Base-by-base conservation (phyloP, 2,888 invertebrate species). In the Phaonia tiefii region DNA sequence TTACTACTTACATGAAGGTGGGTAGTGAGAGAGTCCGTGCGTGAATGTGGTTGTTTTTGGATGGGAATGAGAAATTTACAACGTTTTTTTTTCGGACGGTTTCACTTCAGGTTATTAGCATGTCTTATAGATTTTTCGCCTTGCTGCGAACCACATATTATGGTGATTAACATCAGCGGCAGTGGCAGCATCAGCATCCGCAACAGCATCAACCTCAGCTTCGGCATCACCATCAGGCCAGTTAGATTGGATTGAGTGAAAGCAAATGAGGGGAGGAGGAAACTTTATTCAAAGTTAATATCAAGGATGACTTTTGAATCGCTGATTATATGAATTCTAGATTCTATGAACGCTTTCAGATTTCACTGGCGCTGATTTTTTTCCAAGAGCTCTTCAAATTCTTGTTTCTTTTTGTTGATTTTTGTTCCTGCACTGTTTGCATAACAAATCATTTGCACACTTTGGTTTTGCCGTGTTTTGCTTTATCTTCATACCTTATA, bases 1-100 rank as follows among this genome's bases (percentile, higher is more conserved):
- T 89, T 54, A 79, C 85, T 3, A 87, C 88, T 3, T 89, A 89
- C 65, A 89, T 87, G 86, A 89, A 87, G 73, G 85, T 85, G 72
- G 26, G 72, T 44, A n/a, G n/a, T n/a, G n/a, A n/a, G n/a, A n/a
- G n/a, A n/a, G n/a, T n/a, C n/a, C n/a, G n/a, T n/a, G n/a, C n/a
- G n/a, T n/a, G n/a, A n/a, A n/a, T n/a, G n/a, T n/a, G n/a, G n/a
- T 31, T 3, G 31, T 5, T 31, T 31, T 31, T 31, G 31, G 31
- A 31, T 8, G 31, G 8, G 3, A 31, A 31, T 8, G 31, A 31
- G 31, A 31, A 31, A 31, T 51, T 51, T 51, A 51, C 11, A 51
- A 31, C 31, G 8, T 31, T 31, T 31, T 31, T 31, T 3, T 31
- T 31, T 31, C 8, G 31, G 31, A 5, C 8, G 31, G 4, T 31